Conservation (phyloP, 2,797 vertebrate species). For the Mus spretus region DNA sequence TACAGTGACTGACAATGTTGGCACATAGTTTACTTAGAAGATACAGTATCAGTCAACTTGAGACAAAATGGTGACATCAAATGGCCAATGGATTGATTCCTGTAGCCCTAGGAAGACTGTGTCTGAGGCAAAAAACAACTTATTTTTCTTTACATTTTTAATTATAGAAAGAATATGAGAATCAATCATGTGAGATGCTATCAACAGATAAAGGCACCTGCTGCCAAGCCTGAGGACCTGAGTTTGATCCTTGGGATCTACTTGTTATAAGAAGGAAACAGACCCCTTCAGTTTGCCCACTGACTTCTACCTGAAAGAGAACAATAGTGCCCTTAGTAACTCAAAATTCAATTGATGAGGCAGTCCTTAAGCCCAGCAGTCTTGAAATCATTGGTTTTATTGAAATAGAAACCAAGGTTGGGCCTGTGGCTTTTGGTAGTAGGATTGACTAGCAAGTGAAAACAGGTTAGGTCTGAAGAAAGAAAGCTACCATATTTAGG, state of each 20-base stretch:
- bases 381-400: not conserved
- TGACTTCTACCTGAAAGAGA: not conserved
- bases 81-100: not conserved
- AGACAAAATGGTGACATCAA: not conserved
- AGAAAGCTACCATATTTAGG: not conserved
- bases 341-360: not conserved
- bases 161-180: slow-evolving; percentile 41
- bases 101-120: not conserved
- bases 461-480: not conserved
- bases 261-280: not conserved
- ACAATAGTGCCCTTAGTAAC: not conserved
- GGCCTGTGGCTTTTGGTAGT: not conserved
- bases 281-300: not conserved
- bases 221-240: not conserved
- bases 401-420: not conserved
- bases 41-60: not conserved
- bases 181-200: not conserved
- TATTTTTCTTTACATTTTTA: not conserved
- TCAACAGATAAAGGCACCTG: not conserved
- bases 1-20: not conserved
- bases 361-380: not conserved
- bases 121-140: slow-evolving; percentile 5
- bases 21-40: slow-evolving; percentile 44
- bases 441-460: not conserved
- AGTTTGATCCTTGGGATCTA: not conserved